Evolutionary conservation across 2,888 invertebrate genomes (phyloP).

Genomic region (Apotomis betuletana): DNA sequence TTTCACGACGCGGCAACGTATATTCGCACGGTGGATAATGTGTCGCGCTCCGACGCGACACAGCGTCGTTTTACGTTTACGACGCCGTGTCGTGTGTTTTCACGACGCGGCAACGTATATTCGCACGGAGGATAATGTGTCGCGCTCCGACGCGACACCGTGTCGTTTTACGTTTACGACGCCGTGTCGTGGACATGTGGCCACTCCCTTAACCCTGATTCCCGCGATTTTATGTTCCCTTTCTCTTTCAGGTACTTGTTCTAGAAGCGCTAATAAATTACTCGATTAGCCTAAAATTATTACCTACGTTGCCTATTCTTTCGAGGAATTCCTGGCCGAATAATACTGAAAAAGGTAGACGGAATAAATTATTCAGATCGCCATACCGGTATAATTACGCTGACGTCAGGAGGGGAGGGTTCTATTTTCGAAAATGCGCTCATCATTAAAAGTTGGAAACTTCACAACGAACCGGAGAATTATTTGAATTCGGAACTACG

Average conservation of each 20-base stretch:
- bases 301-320: background rate
- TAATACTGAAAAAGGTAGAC: background rate
- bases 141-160: too few relatives aligned
- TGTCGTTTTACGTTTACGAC: too few relatives aligned
- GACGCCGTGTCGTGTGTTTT: too few relatives aligned
- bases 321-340: background rate
- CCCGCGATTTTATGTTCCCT: background rate
- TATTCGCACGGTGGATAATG: too few relatives aligned
- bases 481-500: constrained; percentile 18
- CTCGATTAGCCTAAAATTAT: constrained; percentile 14
- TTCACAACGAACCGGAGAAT: background rate
- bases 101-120: too few relatives aligned
- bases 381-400: constrained; percentile 13
- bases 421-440: constrained; percentile 27
- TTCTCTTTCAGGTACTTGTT: background rate
- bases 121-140: too few relatives aligned
- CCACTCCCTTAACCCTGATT: background rate
- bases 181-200: too few relatives aligned
- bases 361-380: background rate
- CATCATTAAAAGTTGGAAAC: constrained; percentile 34
- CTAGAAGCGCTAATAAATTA: constrained; percentile 6
- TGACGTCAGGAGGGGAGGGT: constrained; percentile 16
- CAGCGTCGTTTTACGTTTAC: too few relatives aligned
- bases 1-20: too few relatives aligned
- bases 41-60: too few relatives aligned